These are phyloP conservation scores for Raja brachyura DNA, from an alignment of 2,113 vertebrate species.

Conservation along the genomic window DNA sequence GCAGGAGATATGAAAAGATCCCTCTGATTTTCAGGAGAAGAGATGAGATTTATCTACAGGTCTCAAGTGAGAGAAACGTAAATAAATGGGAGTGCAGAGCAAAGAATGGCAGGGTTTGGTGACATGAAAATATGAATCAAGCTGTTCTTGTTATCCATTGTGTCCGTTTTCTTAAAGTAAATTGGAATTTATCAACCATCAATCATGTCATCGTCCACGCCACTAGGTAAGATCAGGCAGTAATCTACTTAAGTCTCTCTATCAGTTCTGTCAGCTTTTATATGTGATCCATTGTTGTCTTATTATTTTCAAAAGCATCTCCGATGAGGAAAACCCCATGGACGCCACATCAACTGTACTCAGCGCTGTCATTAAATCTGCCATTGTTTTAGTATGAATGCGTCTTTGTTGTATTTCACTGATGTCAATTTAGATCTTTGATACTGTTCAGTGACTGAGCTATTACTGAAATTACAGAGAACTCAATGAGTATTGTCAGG, in stretches of 20 bases:
- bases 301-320: not conserved
- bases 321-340: not conserved
- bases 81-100: not conserved
- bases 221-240: not conserved
- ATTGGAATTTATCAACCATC: not conserved
- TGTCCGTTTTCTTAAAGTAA: not conserved
- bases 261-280: not conserved
- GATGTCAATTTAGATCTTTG: not conserved
- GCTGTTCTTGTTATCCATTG: not conserved
- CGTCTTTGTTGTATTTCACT: not conserved
- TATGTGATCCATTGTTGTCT: not conserved
- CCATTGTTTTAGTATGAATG: not conserved
- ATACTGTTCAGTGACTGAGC: not conserved
- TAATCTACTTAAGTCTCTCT: not conserved
- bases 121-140: not conserved
- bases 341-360: not conserved
- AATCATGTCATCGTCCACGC: too few relatives aligned
- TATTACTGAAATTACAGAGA: not conserved
- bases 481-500: not conserved
- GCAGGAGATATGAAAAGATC: too few relatives aligned
- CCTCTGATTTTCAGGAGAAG: not conserved
- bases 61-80: not conserved
- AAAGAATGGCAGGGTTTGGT: not conserved
- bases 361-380: not conserved
- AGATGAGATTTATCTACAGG: not conserved